phyloP scores from a whole-genome alignment of 2,888 invertebrate species.

The Hydrotaea diabolus region DNA sequence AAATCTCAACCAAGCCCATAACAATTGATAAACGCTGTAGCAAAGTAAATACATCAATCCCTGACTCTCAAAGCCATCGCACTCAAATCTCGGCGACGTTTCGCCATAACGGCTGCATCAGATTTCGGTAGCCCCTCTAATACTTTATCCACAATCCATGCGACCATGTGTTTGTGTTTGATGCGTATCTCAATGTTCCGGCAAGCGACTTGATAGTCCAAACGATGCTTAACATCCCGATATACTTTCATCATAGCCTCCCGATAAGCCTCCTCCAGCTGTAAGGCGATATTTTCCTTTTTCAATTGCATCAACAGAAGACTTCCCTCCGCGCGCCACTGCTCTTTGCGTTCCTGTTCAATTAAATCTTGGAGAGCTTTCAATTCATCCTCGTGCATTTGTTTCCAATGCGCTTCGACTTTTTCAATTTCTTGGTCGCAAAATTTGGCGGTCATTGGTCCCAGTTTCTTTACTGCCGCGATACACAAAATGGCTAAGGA shows the following conservation, averaged over 20 bases:
- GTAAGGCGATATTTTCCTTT: constrained; percentile 93
- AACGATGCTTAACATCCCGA: constrained; percentile 86
- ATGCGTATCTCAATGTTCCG: constrained; percentile 89
- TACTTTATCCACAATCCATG: constrained; percentile 92
- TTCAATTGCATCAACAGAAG: constrained; percentile 88
- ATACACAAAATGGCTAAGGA: constrained; percentile 85
- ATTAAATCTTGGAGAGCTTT: constrained; percentile 82
- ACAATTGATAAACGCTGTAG: too few relatives aligned
- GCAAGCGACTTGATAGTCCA: constrained; percentile 94
- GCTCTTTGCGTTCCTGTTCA: constrained; percentile 85
- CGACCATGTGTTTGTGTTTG: constrained; percentile 93
- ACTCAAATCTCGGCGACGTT: constrained; percentile 45
- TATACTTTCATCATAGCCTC: constrained; percentile 82
- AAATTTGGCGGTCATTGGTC: constrained; percentile 84
- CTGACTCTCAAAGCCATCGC: constrained; percentile 49
- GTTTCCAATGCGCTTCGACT: constrained; percentile 82
- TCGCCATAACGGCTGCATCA: constrained; percentile 85
- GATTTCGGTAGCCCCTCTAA: constrained; percentile 91
- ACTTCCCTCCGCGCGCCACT: constrained; percentile 89
- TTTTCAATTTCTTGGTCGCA: constrained; percentile 87
- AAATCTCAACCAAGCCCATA: too few relatives aligned
- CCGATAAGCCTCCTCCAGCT: constrained; percentile 92
- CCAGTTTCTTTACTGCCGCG: constrained; percentile 85
- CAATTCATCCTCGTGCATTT: constrained; percentile 82
- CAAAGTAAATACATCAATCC: neutral